These are phyloP conservation scores for Meteorus cinctellus DNA, from an alignment of 2,888 invertebrate genomes.

Conservation along the genomic window DNA sequence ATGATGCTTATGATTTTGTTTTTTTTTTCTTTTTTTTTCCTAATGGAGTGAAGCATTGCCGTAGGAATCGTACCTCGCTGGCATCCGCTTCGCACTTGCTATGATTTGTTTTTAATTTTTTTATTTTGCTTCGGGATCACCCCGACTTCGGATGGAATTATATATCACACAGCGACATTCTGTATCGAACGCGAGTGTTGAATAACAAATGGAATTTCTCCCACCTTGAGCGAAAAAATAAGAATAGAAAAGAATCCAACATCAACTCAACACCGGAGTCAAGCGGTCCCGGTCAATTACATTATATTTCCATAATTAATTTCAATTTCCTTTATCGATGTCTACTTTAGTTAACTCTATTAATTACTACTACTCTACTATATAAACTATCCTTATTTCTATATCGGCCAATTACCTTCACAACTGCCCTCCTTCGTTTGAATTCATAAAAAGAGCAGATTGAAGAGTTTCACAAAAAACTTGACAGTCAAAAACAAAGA, in stretches of 20 bases:
- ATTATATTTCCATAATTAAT: conserved; percentile 63
- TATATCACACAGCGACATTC: conserved; percentile 30
- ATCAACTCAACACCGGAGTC: conserved; percentile 45
- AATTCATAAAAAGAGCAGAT: background rate
- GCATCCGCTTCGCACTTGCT: conserved; percentile 66
- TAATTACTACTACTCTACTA: conserved; percentile 66
- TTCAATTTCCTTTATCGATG: conserved; percentile 57
- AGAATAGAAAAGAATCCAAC: conserved; percentile 23
- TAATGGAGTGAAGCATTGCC: conserved; percentile 64
- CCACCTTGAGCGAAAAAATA: conserved; percentile 36
- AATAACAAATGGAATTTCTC: conserved; percentile 5
- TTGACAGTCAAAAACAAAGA: conserved; percentile 12
- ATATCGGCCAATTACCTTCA: conserved; percentile 20
- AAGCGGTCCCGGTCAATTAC: conserved; percentile 57
- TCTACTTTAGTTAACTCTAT: conserved; percentile 67
- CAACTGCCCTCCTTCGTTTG: conserved; percentile 16
- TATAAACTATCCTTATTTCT: conserved; percentile 56
- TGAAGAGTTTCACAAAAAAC: conserved; percentile 21
- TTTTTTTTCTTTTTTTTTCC: conserved; percentile 52
- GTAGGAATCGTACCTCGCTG: conserved; percentile 66
- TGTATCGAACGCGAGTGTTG: conserved; percentile 25
- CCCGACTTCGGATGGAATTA: conserved; percentile 43
- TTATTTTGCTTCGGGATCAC: conserved; percentile 54
- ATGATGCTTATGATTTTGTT: conserved; percentile 57
- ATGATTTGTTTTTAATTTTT: conserved; percentile 57